Percentiles rank a stretch among this genome's conserved stretches.
Evolutionary conservation across 2,797 vertebrate species (phyloP).

Genomic region (Uromys caudimaculatus): DNA sequence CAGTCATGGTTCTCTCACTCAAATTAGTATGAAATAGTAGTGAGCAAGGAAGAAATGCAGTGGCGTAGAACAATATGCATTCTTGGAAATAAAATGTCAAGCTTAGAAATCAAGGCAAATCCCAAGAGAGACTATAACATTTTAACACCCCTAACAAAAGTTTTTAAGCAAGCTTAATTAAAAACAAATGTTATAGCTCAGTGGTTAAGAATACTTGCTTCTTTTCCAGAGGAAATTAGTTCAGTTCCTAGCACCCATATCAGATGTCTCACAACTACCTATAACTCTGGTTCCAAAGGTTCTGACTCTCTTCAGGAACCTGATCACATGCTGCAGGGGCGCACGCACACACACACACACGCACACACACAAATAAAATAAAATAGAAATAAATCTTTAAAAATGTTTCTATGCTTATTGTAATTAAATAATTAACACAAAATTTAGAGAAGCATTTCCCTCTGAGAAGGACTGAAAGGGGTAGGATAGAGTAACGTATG

Average conservation of each 20-base stretch:
- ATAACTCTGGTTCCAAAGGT: neutral
- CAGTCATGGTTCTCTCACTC: neutral
- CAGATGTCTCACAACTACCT: neutral
- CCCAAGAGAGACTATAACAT: neutral
- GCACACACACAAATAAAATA: neutral
- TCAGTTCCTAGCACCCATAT: neutral
- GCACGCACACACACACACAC: no score
- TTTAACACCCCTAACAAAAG: neutral
- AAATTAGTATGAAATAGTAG: neutral
- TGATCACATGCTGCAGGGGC: neutral
- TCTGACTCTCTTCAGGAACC: neutral
- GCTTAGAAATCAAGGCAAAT: neutral
- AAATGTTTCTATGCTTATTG: neutral
- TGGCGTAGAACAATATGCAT: neutral
- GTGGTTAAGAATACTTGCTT: neutral
- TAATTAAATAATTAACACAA: conserved; percentile 11
- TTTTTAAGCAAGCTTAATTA: neutral
- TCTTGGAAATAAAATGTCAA: neutral
- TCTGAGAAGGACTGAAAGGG: neutral
- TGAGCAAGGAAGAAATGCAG: neutral
- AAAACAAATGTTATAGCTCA: neutral
- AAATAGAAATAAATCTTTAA: neutral
- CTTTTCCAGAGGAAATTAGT: neutral
- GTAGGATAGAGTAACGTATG: neutral
- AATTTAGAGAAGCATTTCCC: neutral